A percentile compares a stretch with the other conserved stretches of the same genome.
phyloP scores from a whole-genome alignment of 2,888 invertebrate species.

The Polylopha cassiicola region DNA sequence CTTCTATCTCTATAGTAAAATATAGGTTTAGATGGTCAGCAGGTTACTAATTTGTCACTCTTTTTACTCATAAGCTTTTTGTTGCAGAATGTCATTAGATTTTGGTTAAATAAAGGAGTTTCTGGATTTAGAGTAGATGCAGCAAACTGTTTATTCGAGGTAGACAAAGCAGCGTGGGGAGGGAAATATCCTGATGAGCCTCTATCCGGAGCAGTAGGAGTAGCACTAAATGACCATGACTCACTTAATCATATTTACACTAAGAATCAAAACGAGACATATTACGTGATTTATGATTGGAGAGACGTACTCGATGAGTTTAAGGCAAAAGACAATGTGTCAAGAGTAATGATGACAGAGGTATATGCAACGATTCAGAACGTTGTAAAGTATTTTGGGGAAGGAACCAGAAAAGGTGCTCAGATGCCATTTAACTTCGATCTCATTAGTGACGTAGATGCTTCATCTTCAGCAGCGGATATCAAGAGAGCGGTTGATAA shows the following conservation, averaged over 20 bases:
- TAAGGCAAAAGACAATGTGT: constrained; percentile 55
- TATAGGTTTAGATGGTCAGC: too few species aligned
- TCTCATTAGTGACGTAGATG: constrained; percentile 79
- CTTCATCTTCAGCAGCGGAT: constrained; percentile 77
- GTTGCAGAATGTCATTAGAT: constrained; percentile 79
- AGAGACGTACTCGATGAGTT: constrained; percentile 79
- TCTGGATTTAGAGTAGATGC: constrained; percentile 93
- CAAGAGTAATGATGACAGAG: constrained; percentile 86
- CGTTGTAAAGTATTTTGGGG: constrained; percentile 81
- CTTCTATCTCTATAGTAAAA: too few species aligned
- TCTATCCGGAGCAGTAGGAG: constrained; percentile 51
- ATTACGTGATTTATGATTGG: constrained; percentile 81
- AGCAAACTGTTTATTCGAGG: constrained; percentile 81
- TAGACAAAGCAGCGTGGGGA: constrained; percentile 59
- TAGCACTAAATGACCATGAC: constrained; percentile 69
- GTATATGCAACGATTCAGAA: constrained; percentile 80
- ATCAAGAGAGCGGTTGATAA: constrained; percentile 78
- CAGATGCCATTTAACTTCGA: constrained; percentile 89
- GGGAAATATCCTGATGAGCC: constrained; percentile 77
- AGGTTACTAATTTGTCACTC: too few species aligned
- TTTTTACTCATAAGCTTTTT: too few species aligned
- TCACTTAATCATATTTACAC: constrained; percentile 81
- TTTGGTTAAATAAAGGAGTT: constrained; percentile 90
- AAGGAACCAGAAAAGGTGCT: constrained; percentile 75
- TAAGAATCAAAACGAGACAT: constrained; percentile 77